Conservation (phyloP, 2,797 vertebrate species). For the Cottoperca gobio region DNA sequence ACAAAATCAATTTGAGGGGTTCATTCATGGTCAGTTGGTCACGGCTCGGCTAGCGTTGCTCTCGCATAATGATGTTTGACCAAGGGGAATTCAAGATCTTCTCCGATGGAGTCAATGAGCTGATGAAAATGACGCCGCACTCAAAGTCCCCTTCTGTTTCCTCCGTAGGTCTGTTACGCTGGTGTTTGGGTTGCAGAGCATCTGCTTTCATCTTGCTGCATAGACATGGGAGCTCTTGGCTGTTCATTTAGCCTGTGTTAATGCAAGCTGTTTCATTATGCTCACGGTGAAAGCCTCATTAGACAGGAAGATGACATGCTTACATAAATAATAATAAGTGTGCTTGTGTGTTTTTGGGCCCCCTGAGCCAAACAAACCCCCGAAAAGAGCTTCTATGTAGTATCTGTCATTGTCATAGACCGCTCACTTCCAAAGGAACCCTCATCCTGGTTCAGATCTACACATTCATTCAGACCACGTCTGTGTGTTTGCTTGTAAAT, state of each 20-base stretch:
- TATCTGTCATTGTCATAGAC: constrained; percentile 29
- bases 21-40: constrained; percentile 65
- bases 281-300: constrained; percentile 80
- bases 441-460: too few species aligned
- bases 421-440: constrained; percentile 16
- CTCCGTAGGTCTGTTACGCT: constrained; percentile 45
- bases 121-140: constrained; percentile 67
- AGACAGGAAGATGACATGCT: constrained; percentile 80
- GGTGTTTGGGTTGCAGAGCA: constrained; percentile 75
- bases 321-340: constrained; percentile 82
- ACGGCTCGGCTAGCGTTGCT: constrained; percentile 47
- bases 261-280: constrained; percentile 81
- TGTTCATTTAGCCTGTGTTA: constrained; percentile 81
- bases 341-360: constrained; percentile 69
- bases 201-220: constrained; percentile 80
- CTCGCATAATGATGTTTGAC: constrained; percentile 65
- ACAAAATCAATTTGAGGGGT: constrained; percentile 60
- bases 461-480: constrained; percentile 40
- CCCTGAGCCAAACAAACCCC: constrained; percentile 62
- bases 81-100: constrained; percentile 47
- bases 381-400: constrained; percentile 59
- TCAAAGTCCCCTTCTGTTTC: constrained; percentile 67
- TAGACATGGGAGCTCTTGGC: constrained; percentile 73
- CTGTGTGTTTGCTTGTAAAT: constrained; percentile 49
- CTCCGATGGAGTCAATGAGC: constrained; percentile 72